Evolutionary conservation across 23 tunicate species (phyloP).

Genomic region (Styela plicata): DNA sequence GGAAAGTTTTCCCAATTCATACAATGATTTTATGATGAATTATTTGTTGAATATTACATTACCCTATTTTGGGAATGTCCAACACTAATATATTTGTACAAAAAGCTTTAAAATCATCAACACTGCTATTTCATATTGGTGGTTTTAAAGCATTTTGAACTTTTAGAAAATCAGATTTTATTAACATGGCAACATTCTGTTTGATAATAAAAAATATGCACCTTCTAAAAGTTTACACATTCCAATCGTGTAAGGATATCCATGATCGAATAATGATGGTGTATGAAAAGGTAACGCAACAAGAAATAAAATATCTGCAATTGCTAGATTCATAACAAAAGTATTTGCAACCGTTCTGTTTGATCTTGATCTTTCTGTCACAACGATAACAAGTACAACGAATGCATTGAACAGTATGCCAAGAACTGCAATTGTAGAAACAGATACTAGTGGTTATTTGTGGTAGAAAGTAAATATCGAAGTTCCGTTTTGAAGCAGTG

Average conservation of each 20-base stretch:
- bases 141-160: too few relatives aligned
- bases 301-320: slow-evolving; percentile 79
- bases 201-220: neutral
- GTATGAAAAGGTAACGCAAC: slow-evolving; percentile 60
- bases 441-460: too few relatives aligned
- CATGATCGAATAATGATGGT: slow-evolving; percentile 41
- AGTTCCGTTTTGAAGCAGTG: too few relatives aligned
- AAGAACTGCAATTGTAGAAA: slow-evolving; percentile 60
- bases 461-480: too few relatives aligned
- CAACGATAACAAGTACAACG: slow-evolving; percentile 48
- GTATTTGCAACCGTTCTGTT: slow-evolving; percentile 72
- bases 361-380: slow-evolving; percentile 55
- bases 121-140: too few relatives aligned
- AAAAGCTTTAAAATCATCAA: too few relatives aligned
- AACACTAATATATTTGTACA: too few relatives aligned
- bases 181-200: neutral
- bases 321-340: slow-evolving; percentile 72
- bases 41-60: too few relatives aligned
- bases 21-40: too few relatives aligned
- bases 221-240: slow-evolving; percentile 74
- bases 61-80: too few relatives aligned
- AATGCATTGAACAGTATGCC: slow-evolving; percentile 69
- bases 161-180: neutral
- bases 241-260: slow-evolving; percentile 35
- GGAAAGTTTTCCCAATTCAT: too few relatives aligned